Evolutionary conservation across 1,140 invertebrate genomes (phyloP).

Genomic region (Cylas formicarius): DNA sequence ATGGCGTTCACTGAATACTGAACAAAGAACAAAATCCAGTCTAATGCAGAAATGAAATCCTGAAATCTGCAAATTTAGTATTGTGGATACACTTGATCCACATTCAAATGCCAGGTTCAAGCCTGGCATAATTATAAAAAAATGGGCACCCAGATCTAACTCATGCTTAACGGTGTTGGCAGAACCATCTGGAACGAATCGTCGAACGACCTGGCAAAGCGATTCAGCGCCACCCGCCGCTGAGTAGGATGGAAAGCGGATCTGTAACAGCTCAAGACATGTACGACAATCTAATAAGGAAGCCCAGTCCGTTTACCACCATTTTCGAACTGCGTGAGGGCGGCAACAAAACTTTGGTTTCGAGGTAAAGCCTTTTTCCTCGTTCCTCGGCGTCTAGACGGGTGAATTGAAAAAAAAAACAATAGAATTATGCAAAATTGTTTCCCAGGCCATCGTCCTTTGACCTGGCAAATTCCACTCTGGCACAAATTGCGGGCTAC

Average conservation of each 20-base stretch:
- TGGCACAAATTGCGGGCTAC: slow-evolving; percentile 71
- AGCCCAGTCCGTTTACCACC: slow-evolving; percentile 61
- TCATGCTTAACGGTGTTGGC: too few relatives aligned
- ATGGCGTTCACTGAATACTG: too few relatives aligned
- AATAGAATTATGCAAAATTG: not conserved
- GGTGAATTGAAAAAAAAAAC: too few relatives aligned
- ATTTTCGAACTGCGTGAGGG: slow-evolving; percentile 66
- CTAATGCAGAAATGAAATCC: too few relatives aligned
- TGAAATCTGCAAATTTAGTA: too few relatives aligned
- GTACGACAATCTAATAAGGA: slow-evolving; percentile 49
- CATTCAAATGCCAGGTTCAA: too few relatives aligned
- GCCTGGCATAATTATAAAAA: too few relatives aligned
- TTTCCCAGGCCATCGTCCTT: slow-evolving; percentile 42
- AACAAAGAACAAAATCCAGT: too few relatives aligned
- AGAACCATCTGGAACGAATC: slow-evolving; percentile 78
- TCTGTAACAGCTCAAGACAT: slow-evolving; percentile 65
- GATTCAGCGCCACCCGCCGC: slow-evolving; percentile 51
- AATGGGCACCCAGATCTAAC: too few relatives aligned
- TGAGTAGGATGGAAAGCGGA: slow-evolving; percentile 64
- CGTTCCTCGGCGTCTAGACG: too few relatives aligned
- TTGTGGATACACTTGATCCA: too few relatives aligned
- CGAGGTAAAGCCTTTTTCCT: too few relatives aligned
- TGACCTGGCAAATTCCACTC: slow-evolving; percentile 50
- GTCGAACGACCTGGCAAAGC: slow-evolving; percentile 62
- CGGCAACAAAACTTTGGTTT: slow-evolving; percentile 49